phyloP scores from a whole-genome alignment of 1,140 invertebrate genomes.

The Drosophila bocqueti region DNA sequence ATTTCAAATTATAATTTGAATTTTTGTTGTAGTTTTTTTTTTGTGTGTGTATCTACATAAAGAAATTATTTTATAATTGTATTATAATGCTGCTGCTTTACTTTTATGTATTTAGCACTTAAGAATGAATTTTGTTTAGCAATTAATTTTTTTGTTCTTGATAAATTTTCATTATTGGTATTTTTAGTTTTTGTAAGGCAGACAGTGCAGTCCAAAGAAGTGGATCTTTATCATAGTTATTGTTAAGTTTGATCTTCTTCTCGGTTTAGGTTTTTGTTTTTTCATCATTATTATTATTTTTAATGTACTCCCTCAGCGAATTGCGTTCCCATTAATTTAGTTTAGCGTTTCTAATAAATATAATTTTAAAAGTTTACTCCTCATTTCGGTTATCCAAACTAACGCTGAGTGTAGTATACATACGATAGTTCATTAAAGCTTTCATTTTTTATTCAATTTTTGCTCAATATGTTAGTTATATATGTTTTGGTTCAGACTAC shows the following conservation, averaged over 20 bases:
- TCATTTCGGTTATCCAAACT: conserved; percentile 40
- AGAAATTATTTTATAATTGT: conserved; percentile 63
- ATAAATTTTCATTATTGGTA: conserved; percentile 43
- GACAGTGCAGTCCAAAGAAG: conserved; percentile 73
- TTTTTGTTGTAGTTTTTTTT: conserved; percentile 43
- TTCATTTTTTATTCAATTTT: conserved; percentile 60
- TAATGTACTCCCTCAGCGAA: conserved; percentile 32
- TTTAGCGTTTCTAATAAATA: conserved; percentile 54
- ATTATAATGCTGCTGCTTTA: conserved; percentile 40
- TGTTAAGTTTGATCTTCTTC: conserved; percentile 33
- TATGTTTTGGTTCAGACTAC: conserved; percentile 78
- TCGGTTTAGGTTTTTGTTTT: conserved; percentile 8
- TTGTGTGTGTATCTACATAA: conserved; percentile 58
- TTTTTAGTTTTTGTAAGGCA: conserved; percentile 64
- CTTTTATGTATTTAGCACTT: conserved; percentile 32
- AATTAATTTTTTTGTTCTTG: conserved; percentile 26
- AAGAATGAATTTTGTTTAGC: conserved; percentile 34
- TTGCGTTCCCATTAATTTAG: conserved; percentile 41
- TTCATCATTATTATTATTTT: conserved; percentile 4
- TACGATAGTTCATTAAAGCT: conserved; percentile 78
- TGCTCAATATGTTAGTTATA: conserved; percentile 71
- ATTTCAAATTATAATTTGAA: conserved; percentile 67
- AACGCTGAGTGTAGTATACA: conserved; percentile 65
- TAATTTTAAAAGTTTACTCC: conserved; percentile 53
- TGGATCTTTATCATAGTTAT: conserved; percentile 40